Evolutionary conservation across 2,797 vertebrate genomes (phyloP).

Genomic region (Scomberomorus guttatus): DNA sequence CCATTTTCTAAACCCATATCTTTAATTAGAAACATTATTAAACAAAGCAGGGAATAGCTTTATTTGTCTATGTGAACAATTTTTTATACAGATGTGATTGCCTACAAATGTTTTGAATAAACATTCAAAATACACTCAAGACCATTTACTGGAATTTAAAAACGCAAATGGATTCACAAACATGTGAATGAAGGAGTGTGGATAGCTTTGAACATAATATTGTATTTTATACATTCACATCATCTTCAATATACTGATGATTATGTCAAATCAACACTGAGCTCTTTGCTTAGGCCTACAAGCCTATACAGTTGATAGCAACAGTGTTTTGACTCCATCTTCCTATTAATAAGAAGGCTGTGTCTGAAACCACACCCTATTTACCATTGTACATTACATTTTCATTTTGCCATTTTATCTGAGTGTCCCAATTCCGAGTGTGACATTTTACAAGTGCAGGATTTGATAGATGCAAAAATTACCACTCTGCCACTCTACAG

Average conservation of each 20-base stretch:
- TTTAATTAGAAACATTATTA: constrained; percentile 1
- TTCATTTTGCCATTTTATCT: no score
- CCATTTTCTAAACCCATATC: constrained; percentile 9
- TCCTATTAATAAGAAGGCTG: constrained; percentile 7
- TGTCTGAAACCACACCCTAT: not conserved
- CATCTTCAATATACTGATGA: no score
- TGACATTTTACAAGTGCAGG: no score
- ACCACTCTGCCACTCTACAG: no score
- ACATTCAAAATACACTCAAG: constrained; percentile 29
- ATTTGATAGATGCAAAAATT: no score
- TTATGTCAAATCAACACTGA: constrained; percentile 14
- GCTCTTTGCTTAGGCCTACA: constrained; percentile 7
- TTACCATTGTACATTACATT: not conserved
- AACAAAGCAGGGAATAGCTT: constrained; percentile 3
- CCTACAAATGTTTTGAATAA: not conserved
- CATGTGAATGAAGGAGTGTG: constrained; percentile 22
- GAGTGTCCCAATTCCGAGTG: not conserved
- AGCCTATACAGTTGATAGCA: not conserved
- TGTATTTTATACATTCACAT: no score
- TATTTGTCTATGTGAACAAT: not conserved
- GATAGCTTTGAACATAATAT: not conserved
- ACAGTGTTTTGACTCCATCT: constrained; percentile 1
- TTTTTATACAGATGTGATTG: not conserved
- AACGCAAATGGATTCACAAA: no score
- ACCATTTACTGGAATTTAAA: constrained; percentile 22